Evolutionary conservation across 2,888 invertebrate species (phyloP).

Genomic region (Hirtodrosophila alboralis): DNA sequence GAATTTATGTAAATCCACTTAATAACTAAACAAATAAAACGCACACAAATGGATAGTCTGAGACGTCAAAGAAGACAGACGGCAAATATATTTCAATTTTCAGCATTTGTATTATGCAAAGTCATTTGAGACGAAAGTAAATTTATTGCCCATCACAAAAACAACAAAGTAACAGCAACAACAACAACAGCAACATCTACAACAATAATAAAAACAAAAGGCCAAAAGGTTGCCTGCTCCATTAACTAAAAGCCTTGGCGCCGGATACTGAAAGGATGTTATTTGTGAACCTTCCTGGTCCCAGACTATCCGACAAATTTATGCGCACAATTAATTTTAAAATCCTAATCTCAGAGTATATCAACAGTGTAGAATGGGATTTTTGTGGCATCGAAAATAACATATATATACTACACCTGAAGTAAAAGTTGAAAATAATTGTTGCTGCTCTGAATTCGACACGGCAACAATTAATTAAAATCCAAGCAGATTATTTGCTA

Average conservation of each 20-base stretch:
- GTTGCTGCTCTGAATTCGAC: not conserved
- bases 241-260: conserved; percentile 49
- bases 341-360: conserved; percentile 69
- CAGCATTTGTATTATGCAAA: conserved; percentile 66
- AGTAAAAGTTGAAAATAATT: too few relatives aligned
- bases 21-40: conserved; percentile 62
- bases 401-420: conserved; percentile 36
- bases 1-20: conserved; percentile 57
- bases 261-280: conserved; percentile 49
- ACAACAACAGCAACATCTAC: conserved; percentile 10
- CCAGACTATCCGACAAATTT: conserved; percentile 51
- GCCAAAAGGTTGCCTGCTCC: conserved; percentile 63
- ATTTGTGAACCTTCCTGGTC: conserved; percentile 13
- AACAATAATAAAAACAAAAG: conserved; percentile 29
- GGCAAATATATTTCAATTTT: conserved; percentile 55
- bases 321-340: conserved; percentile 78
- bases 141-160: conserved; percentile 61
- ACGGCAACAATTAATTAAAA: conserved; percentile 69
- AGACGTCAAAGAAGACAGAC: conserved; percentile 22
- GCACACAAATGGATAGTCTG: conserved; percentile 26
- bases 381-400: conserved; percentile 22
- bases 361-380: conserved; percentile 46
- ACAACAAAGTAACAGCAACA: conserved; percentile 8
- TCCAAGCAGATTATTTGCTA: conserved; percentile 61
- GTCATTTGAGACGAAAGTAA: conserved; percentile 65